These are phyloP conservation scores for Alosa sapidissima DNA, from an alignment of 2,797 vertebrate species.

Conservation along the genomic window DNA sequence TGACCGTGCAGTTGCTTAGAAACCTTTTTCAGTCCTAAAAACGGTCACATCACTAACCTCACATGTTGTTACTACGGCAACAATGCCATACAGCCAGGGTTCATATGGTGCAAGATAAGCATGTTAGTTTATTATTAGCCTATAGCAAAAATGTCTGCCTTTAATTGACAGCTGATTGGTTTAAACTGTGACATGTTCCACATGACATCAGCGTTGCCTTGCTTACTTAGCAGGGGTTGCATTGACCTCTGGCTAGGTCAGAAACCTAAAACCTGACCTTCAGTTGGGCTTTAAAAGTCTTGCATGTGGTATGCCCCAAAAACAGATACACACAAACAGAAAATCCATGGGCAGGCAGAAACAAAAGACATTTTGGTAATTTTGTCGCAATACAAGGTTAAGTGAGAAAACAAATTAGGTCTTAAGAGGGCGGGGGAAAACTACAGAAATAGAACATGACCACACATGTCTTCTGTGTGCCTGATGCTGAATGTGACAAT, in stretches of 20 bases:
- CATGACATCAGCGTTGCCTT: not conserved
- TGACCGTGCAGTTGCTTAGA: slow-evolving; percentile 10
- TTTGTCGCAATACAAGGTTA: not conserved
- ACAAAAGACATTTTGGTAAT: not conserved
- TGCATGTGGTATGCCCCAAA: not conserved
- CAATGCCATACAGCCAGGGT: not conserved
- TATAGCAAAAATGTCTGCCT: not conserved
- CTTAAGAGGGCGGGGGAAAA: not conserved
- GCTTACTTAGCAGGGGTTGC: not conserved
- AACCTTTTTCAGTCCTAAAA: slow-evolving; percentile 5
- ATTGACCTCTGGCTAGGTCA: not conserved
- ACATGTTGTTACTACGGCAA: not conserved
- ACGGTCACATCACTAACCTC: not conserved
- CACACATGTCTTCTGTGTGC: not conserved
- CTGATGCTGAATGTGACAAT: not conserved
- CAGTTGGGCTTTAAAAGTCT: not conserved
- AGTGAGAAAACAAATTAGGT: not conserved
- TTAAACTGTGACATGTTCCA: not conserved
- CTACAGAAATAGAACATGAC: not conserved
- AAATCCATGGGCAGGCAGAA: too few relatives aligned
- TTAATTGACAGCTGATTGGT: not conserved
- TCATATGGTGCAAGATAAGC: not conserved
- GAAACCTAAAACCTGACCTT: slow-evolving; percentile 21
- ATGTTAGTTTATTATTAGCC: not conserved
- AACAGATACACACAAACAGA: not conserved